These are phyloP conservation scores for Scaptomyza graminum DNA, from an alignment of 1,140 invertebrate species.

Conservation along the genomic window DNA sequence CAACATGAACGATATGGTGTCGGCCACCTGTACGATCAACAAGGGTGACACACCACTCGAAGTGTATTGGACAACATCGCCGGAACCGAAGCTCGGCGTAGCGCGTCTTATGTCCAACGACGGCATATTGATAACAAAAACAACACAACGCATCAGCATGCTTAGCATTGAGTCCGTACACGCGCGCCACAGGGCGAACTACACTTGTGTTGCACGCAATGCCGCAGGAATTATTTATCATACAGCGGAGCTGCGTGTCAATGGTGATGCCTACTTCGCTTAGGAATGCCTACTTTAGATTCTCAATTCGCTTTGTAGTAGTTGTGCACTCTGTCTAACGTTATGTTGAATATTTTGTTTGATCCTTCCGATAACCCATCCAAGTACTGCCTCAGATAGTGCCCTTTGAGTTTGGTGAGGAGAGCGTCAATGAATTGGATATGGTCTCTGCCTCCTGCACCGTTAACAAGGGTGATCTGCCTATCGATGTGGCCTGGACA, in stretches of 20 bases:
- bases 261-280: slow-evolving; percentile 85
- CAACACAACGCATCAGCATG: slow-evolving; percentile 88
- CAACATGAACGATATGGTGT: slow-evolving; percentile 89
- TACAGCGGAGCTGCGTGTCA: slow-evolving; percentile 88
- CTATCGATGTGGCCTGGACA: slow-evolving; percentile 90
- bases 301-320: slow-evolving; percentile 25
- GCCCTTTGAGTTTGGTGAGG: slow-evolving; percentile 89
- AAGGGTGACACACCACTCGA: slow-evolving; percentile 93
- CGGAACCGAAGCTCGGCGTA: slow-evolving; percentile 68
- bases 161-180: slow-evolving; percentile 88
- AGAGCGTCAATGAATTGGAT: slow-evolving; percentile 89
- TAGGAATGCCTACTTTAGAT: slow-evolving; percentile 2
- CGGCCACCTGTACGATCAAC: slow-evolving; percentile 91
- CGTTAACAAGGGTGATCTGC: slow-evolving; percentile 93
- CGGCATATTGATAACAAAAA: slow-evolving; percentile 86
- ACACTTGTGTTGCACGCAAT: slow-evolving; percentile 91
- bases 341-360: slow-evolving; percentile 34
- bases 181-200: slow-evolving; percentile 88
- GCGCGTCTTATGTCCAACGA: slow-evolving; percentile 77
- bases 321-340: slow-evolving; percentile 20
- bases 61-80: slow-evolving; percentile 87
- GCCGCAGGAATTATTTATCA: slow-evolving; percentile 89
- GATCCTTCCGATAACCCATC: slow-evolving; percentile 10
- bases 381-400: slow-evolving; percentile 88
- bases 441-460: slow-evolving; percentile 90